Evolutionary conservation across 2,888 invertebrate species (phyloP).

Genomic region (Parnassius orleans): DNA sequence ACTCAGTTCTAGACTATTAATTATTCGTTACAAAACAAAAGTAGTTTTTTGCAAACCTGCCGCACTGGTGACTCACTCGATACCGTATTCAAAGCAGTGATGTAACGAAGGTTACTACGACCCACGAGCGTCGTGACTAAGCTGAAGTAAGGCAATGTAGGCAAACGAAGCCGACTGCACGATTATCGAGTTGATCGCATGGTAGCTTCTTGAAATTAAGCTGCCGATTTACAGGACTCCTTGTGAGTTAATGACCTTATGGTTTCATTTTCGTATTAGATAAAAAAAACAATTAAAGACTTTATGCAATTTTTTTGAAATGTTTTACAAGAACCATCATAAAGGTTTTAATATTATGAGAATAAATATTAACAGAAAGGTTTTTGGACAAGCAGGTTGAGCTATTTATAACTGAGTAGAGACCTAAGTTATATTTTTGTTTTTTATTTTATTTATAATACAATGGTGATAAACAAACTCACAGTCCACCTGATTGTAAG

Average conservation of each 20-base stretch:
- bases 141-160: background rate
- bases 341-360: too few relatives aligned
- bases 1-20: too few relatives aligned
- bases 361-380: too few relatives aligned
- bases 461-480: too few relatives aligned
- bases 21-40: background rate
- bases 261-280: background rate
- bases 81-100: constrained; percentile 45
- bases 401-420: too few relatives aligned
- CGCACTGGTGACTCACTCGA: constrained; percentile 45
- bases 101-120: constrained; percentile 37
- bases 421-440: too few relatives aligned
- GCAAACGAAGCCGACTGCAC: constrained; percentile 4
- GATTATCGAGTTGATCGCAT: background rate
- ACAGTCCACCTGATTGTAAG: too few relatives aligned
- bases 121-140: constrained; percentile 21
- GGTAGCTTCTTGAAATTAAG: background rate
- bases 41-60: constrained; percentile 31
- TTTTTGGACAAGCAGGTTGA: too few relatives aligned
- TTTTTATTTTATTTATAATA: too few relatives aligned
- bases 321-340: too few relatives aligned
- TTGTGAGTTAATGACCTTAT: constrained; percentile 8
- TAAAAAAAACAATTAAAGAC: too few relatives aligned
- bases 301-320: too few relatives aligned
- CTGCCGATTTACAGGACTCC: background rate